A percentile compares a stretch with the other conserved stretches of the same genome.
phyloP scores from a whole-genome alignment of 2,113 vertebrate genomes.

The Cichladusa arquata region DNA sequence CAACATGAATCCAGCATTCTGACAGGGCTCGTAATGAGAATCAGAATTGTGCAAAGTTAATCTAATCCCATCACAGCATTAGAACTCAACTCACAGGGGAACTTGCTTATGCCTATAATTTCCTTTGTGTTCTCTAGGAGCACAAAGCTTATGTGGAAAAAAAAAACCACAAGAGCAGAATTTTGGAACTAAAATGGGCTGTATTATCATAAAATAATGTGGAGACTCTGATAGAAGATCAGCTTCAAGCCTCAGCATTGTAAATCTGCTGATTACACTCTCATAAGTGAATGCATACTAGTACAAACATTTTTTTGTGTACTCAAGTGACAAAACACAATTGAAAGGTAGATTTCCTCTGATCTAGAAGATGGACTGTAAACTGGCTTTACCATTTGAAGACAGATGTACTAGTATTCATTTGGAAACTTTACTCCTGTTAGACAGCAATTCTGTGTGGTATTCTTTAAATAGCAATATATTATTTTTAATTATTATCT shows the following conservation, averaged over 20 bases:
- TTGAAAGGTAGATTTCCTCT: neutral
- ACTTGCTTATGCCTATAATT: neutral
- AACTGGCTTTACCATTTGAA: neutral
- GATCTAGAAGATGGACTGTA: neutral
- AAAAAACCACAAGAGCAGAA: neutral
- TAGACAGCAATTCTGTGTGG: neutral
- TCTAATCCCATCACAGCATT: neutral
- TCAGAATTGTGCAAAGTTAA: neutral
- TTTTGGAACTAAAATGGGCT: neutral
- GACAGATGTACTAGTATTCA: neutral
- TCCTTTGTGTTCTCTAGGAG: neutral
- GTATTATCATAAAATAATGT: neutral
- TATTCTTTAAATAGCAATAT: neutral
- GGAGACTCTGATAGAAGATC: neutral
- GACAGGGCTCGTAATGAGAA: conserved; percentile 21
- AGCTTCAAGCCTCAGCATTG: neutral
- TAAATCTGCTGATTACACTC: neutral
- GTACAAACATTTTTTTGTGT: neutral
- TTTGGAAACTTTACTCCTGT: neutral
- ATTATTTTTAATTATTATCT: neutral
- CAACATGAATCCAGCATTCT: conserved; percentile 29
- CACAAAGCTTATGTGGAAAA: neutral
- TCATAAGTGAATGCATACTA: neutral
- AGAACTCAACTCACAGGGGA: neutral
- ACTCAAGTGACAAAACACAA: neutral